Conservation (phyloP, 2,113 vertebrate species). For the Lophochroa leadbeateri region DNA sequence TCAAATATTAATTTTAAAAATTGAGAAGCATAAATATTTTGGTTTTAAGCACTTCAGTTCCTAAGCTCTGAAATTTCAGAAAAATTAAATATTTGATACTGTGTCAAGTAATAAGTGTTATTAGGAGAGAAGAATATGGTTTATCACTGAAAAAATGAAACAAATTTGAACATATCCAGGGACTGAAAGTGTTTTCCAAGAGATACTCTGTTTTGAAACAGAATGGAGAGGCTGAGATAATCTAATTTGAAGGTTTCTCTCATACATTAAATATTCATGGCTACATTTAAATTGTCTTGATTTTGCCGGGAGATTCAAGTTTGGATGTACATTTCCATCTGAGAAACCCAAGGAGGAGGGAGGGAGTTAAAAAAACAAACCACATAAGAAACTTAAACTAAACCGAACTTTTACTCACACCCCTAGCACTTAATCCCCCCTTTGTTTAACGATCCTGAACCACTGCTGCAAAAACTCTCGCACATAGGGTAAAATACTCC, state of each 20-base stretch:
- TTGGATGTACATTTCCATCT: not conserved
- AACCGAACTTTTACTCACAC: not conserved
- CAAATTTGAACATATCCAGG: not conserved
- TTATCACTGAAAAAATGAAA: not conserved
- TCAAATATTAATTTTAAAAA: not conserved
- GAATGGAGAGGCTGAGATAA: not conserved
- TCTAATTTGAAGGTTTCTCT: not conserved
- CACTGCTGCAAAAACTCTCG: not conserved
- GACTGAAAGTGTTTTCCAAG: not conserved
- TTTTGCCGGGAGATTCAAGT: not conserved
- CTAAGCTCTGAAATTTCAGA: not conserved
- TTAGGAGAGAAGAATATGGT: not conserved
- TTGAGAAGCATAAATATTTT: not conserved
- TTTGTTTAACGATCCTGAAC: not conserved
- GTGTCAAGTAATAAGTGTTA: not conserved
- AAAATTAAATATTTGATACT: not conserved
- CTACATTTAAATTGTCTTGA: not conserved
- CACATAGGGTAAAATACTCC: accelerated
- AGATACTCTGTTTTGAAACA: not conserved
- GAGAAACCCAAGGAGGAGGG: not conserved
- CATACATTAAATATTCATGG: not conserved
- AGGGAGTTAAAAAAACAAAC: too few species aligned
- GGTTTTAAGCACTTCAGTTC: not conserved
- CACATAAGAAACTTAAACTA: not conserved
- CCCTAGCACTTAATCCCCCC: not conserved